A percentile compares a stretch with the other conserved stretches of the same genome.
phyloP scores from a whole-genome alignment of 2,797 vertebrate species.

The Adelosebastes latens region DNA sequence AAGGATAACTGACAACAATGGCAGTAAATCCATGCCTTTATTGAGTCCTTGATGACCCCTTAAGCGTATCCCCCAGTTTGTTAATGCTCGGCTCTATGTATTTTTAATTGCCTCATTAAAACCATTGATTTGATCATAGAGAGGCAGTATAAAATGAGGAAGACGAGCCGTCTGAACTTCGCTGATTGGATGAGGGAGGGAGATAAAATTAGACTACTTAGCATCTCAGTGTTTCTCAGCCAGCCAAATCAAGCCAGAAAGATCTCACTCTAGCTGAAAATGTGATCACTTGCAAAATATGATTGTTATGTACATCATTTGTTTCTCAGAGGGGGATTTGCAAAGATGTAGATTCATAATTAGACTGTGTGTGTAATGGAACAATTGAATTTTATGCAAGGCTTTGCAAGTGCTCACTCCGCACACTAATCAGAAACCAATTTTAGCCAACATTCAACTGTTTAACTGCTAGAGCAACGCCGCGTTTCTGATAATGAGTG shows the following conservation, averaged over 20 bases:
- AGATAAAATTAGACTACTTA: constrained; percentile 40
- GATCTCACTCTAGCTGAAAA: constrained; percentile 51
- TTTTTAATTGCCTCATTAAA: constrained; percentile 75
- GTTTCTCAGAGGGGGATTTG: constrained; percentile 69
- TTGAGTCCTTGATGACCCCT: constrained; percentile 49
- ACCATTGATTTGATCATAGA: constrained; percentile 66
- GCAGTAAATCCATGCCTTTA: constrained; percentile 62
- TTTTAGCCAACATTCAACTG: constrained; percentile 58
- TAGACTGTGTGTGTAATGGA: constrained; percentile 68
- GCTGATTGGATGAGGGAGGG: constrained; percentile 37
- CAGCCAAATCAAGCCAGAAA: constrained; percentile 46
- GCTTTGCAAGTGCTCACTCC: constrained; percentile 48
- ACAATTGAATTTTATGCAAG: constrained; percentile 72
- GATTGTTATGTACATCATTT: constrained; percentile 71
- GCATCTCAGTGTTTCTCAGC: constrained; percentile 30
- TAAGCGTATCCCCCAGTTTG: constrained; percentile 68
- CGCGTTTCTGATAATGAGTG: constrained; percentile 16
- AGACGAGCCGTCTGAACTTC: constrained; percentile 41
- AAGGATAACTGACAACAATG: constrained; percentile 65
- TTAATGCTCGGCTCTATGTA: constrained; percentile 67
- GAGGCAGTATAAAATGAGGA: constrained; percentile 46
- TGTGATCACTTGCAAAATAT: constrained; percentile 58
- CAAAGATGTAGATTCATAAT: constrained; percentile 71
- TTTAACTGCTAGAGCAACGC: constrained; percentile 23
- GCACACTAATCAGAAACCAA: constrained; percentile 62